Conservation (phyloP, 2,888 invertebrate species). For the Phrixothrix hirtus region DNA sequence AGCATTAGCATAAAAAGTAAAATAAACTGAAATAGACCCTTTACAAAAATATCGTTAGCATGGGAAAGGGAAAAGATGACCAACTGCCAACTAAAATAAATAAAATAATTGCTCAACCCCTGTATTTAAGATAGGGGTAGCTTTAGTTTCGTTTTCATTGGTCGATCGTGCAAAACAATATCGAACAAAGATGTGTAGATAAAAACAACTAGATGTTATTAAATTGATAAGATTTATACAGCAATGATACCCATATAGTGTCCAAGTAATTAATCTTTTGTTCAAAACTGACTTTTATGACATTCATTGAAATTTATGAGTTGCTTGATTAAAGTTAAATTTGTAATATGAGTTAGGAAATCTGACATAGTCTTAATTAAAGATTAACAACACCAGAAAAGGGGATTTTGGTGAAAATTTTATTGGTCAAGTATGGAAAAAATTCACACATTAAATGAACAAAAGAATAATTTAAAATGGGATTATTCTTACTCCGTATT, state of each 20-base stretch:
- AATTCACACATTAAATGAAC: constrained; percentile 31
- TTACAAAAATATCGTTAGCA: constrained; percentile 29
- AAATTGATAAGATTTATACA: constrained; percentile 25
- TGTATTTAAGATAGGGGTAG: constrained; percentile 40
- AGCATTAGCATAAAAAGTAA: too few species aligned
- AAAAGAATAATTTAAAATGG: constrained; percentile 39
- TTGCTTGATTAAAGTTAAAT: constrained; percentile 16
- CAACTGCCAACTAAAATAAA: constrained; percentile 49
- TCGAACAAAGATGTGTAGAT: constrained; percentile 30
- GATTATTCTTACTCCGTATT: constrained; percentile 37
- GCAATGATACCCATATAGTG: constrained; percentile 34
- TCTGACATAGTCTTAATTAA: too few species aligned
- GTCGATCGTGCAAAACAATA: constrained; percentile 32
- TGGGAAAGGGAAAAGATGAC: constrained; percentile 42
- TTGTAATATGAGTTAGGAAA: constrained; percentile 6
- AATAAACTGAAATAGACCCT: neutral
- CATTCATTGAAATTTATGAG: constrained; percentile 30
- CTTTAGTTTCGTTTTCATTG: constrained; percentile 27
- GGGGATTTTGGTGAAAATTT: too few species aligned
- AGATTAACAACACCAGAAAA: neutral
- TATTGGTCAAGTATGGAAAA: too few species aligned
- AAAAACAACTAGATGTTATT: constrained; percentile 32
- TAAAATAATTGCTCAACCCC: constrained; percentile 46
- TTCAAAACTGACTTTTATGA: constrained; percentile 27
- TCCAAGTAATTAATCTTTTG: constrained; percentile 31